Conservation (phyloP, 2,888 invertebrate genomes). For the Agrochola macilenta region DNA sequence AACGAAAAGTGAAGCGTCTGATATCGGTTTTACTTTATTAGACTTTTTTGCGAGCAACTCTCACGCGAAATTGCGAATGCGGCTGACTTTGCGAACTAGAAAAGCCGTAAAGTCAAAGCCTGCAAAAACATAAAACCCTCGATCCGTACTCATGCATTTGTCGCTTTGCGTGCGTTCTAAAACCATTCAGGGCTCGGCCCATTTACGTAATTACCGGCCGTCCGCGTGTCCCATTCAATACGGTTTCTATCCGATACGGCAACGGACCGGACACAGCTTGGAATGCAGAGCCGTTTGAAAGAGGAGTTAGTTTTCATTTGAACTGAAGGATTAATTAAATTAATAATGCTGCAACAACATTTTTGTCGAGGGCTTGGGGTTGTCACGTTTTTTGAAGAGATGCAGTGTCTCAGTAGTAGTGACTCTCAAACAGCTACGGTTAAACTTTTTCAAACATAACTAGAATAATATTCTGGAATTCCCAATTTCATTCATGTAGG, state of each 20-base stretch:
- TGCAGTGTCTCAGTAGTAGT: too few species aligned
- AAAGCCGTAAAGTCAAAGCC: constrained; percentile 7
- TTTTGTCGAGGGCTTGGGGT: too few species aligned
- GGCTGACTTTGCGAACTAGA: constrained; percentile 9
- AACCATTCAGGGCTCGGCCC: constrained; percentile 55
- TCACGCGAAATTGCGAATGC: constrained; percentile 1
- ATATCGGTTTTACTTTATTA: not conserved
- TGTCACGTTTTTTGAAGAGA: too few species aligned
- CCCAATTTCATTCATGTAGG: too few species aligned
- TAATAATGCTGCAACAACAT: too few species aligned
- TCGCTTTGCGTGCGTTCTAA: constrained; percentile 50
- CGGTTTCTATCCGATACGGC: constrained; percentile 37
- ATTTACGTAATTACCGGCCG: constrained; percentile 63
- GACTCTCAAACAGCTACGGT: too few species aligned
- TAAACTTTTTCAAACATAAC: too few species aligned
- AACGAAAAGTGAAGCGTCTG: too few species aligned
- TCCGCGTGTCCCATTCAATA: constrained; percentile 54
- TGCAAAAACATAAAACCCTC: constrained; percentile 27
- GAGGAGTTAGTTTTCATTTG: constrained; percentile 18
- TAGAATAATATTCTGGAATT: too few species aligned
- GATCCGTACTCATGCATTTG: constrained; percentile 22
- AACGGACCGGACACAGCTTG: constrained; percentile 16
- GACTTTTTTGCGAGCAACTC: not conserved
- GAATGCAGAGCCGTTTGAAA: constrained; percentile 22
- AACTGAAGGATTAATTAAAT: constrained; percentile 1